A percentile compares a stretch with the other conserved stretches of the same genome.
These are phyloP conservation scores for Gallinago paraguaiae DNA, from an alignment of 2,113 vertebrate genomes.

Conservation along the genomic window DNA sequence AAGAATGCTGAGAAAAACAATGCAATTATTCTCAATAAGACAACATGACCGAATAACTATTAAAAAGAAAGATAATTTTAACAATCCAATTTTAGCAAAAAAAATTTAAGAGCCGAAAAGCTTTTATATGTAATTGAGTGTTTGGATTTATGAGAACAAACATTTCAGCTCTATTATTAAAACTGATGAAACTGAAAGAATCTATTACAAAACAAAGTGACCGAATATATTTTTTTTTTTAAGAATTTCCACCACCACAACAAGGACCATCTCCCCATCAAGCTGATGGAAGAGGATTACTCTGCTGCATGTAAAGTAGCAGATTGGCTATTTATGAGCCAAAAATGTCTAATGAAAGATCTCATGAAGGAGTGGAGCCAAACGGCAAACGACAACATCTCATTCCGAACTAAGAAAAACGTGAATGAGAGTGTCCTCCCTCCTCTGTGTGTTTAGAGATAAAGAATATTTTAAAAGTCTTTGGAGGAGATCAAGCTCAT, in stretches of 20 bases:
- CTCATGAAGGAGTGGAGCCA: not conserved
- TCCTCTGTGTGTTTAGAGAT: not conserved
- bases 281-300: not conserved
- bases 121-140: not conserved
- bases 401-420: not conserved
- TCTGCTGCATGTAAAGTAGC: not conserved
- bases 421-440: not conserved
- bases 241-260: not conserved
- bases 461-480: not conserved
- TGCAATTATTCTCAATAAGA: not conserved
- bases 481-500: not conserved
- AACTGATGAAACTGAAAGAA: not conserved
- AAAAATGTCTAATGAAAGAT: not conserved
- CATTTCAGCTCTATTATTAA: not conserved
- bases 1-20: not conserved
- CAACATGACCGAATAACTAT: not conserved
- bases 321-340: not conserved
- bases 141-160: not conserved
- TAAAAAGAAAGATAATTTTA: not conserved
- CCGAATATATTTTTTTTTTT: not conserved
- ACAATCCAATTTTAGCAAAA: not conserved
- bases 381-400: not conserved
- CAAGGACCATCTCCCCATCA: not conserved
- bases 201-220: not conserved
- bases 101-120: not conserved